Evolutionary conservation across 1,140 invertebrate species (phyloP).

Genomic region (Paraescarpia echinospica): DNA sequence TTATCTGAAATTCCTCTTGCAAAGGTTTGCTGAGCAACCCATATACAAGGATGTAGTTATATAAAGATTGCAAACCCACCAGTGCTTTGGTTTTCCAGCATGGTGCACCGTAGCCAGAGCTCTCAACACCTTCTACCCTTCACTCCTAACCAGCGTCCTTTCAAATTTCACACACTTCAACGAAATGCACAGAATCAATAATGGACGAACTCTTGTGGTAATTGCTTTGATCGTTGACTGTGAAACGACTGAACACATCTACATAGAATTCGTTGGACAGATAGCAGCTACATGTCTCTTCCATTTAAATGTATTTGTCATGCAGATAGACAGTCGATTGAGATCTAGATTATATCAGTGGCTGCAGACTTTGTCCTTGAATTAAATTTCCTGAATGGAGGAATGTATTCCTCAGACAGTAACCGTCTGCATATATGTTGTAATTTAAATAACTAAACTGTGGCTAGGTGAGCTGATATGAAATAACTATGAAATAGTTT

Average conservation of each 20-base stretch:
- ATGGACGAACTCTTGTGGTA: not conserved
- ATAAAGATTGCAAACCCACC: too few relatives aligned
- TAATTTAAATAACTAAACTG: not conserved
- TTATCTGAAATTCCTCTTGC: too few relatives aligned
- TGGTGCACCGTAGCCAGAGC: too few relatives aligned
- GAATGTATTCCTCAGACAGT: not conserved
- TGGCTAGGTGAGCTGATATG: not conserved
- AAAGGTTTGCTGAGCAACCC: too few relatives aligned
- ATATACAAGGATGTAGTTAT: too few relatives aligned
- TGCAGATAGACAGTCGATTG: not conserved
- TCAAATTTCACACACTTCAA: not conserved
- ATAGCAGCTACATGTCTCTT: not conserved
- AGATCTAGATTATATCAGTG: not conserved
- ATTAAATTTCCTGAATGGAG: not conserved
- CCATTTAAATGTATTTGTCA: not conserved
- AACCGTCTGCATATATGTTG: not conserved
- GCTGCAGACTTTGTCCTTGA: not conserved
- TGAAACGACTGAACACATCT: too few relatives aligned
- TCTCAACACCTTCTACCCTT: too few relatives aligned
- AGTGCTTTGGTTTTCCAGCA: too few relatives aligned
- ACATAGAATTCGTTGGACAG: not conserved
- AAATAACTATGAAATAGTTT: not conserved
- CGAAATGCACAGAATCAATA: not conserved
- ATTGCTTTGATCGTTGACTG: not conserved
- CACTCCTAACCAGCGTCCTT: not conserved